Evolutionary conservation across 1,140 invertebrate species (phyloP).

Genomic region (Proctacanthus coquilletti): DNA sequence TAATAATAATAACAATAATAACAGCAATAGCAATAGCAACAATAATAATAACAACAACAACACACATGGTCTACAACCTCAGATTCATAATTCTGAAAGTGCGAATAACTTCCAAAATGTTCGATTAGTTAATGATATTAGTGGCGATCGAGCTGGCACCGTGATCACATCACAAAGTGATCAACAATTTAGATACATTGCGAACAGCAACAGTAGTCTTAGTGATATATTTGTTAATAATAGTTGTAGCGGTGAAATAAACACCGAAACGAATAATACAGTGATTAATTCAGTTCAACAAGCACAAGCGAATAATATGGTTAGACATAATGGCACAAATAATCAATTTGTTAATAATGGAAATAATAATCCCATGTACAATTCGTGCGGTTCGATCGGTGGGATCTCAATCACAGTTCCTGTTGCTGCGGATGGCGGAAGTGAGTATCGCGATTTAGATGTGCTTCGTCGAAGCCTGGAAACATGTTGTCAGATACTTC

Average conservation of each 20-base stretch:
- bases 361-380: conserved; percentile 7
- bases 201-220: conserved; percentile 22
- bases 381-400: conserved; percentile 11
- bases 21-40: background rate
- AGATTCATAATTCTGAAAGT: conserved; percentile 4
- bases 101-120: conserved; percentile 3
- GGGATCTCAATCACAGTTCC: conserved; percentile 10
- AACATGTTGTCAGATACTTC: conserved; percentile 19
- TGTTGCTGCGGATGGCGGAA: conserved; percentile 1
- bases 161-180: conserved; percentile 25
- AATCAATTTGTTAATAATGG: conserved; percentile 6
- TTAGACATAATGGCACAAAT: conserved; percentile 7
- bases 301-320: conserved; percentile 1
- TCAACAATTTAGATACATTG: conserved; percentile 24
- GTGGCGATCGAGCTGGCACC: background rate
- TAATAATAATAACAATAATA: conserved; percentile 3
- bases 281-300: too few species aligned
- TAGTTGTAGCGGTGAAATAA: conserved; percentile 12
- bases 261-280: background rate
- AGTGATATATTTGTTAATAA: conserved; percentile 28
- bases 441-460: conserved; percentile 9
- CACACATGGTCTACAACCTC: too few species aligned
- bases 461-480: conserved; percentile 16
- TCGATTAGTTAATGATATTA: background rate
- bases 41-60: background rate